Evolutionary conservation across 2,888 invertebrate genomes (phyloP).

Genomic region (Archaeoteleia sp.): DNA sequence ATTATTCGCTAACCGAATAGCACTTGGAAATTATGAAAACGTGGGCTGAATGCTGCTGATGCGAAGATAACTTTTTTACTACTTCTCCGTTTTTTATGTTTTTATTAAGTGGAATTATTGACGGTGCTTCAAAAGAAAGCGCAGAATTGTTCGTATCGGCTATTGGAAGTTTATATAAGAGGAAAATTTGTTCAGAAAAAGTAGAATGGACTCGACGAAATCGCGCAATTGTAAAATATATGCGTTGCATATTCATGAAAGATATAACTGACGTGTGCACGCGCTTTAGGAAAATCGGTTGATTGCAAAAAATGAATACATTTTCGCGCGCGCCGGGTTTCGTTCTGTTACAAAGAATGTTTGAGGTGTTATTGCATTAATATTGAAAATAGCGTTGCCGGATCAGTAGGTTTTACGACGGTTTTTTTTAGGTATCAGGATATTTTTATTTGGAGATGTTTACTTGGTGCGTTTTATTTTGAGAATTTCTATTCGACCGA

Average conservation of each 20-base stretch:
- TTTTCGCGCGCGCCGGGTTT: constrained; percentile 11
- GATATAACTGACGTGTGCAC: constrained; percentile 43
- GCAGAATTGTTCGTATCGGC: constrained; percentile 25
- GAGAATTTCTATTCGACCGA: too few species aligned
- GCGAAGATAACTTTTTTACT: background rate
- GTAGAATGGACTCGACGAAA: constrained; percentile 31
- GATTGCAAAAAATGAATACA: constrained; percentile 43
- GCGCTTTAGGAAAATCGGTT: constrained; percentile 39
- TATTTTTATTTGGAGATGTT: too few species aligned
- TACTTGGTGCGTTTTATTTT: too few species aligned
- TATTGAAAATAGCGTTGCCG: too few species aligned
- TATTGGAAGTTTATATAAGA: constrained; percentile 38
- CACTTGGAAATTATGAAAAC: constrained; percentile 38
- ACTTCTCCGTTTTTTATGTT: background rate
- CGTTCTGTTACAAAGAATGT: constrained; percentile 6
- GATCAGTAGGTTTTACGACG: too few species aligned
- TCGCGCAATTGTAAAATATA: constrained; percentile 47
- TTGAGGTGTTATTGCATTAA: constrained; percentile 15
- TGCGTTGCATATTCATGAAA: constrained; percentile 36
- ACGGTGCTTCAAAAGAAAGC: too few species aligned
- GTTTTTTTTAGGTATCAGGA: too few species aligned
- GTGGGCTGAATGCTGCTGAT: background rate
- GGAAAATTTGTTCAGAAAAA: constrained; percentile 43
- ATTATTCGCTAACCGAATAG: constrained; percentile 55
- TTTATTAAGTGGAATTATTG: too few species aligned